phyloP scores from a whole-genome alignment of 2,888 invertebrate species.

The Anarsia innoxiella region DNA sequence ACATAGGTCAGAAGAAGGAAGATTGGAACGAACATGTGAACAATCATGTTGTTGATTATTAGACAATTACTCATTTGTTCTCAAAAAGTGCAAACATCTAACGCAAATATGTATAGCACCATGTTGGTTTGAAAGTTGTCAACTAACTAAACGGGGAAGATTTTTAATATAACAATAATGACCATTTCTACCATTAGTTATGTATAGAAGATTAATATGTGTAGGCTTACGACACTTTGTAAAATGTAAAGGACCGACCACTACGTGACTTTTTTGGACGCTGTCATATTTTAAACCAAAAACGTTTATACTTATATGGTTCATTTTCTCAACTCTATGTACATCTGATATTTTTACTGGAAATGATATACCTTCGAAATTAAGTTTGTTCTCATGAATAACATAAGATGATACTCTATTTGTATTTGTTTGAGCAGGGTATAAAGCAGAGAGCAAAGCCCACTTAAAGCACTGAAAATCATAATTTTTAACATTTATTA shows the following conservation, averaged over 20 bases:
- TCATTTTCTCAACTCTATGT: slow-evolving; percentile 17
- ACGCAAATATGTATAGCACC: slow-evolving; percentile 17
- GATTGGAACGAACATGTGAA: slow-evolving; percentile 15
- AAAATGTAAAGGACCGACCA: slow-evolving; percentile 22
- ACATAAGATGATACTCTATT: background rate
- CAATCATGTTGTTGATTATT: slow-evolving; percentile 17
- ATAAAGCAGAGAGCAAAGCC: background rate
- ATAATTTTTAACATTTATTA: background rate
- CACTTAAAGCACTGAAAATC: background rate
- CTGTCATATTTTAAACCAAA: slow-evolving; percentile 23
- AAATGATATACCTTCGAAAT: background rate
- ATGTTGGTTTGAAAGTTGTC: slow-evolving; percentile 14
- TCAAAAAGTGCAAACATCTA: slow-evolving; percentile 12
- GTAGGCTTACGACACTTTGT: slow-evolving; percentile 17
- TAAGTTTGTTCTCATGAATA: background rate
- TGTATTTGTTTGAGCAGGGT: background rate
- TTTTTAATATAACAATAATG: slow-evolving; percentile 13
- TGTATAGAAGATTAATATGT: slow-evolving; percentile 24
- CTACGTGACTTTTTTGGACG: background rate
- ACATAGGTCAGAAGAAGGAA: slow-evolving; percentile 13
- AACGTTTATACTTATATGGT: slow-evolving; percentile 25
- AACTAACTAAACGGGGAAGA: slow-evolving; percentile 23
- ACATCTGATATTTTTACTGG: background rate
- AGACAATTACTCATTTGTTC: background rate
- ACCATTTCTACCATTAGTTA: slow-evolving; percentile 13